Base-by-base conservation (phyloP, 2,888 invertebrate genomes). In the Leptinotarsa juncta region DNA sequence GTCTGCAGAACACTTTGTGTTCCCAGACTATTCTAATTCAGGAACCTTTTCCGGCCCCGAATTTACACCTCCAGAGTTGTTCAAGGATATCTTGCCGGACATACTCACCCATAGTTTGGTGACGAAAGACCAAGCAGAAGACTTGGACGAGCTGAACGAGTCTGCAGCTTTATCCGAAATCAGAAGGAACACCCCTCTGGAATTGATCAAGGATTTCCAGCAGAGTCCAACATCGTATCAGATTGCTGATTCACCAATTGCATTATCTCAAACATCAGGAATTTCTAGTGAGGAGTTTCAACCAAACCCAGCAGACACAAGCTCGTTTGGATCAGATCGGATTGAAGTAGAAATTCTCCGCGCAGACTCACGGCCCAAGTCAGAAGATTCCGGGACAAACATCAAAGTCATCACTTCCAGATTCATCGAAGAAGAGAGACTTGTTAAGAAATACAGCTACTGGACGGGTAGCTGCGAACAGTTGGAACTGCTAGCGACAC, bases 381-480 rank as follows among this genome's bases (percentile, higher is more conserved):
- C 10, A 20, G 60, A 62, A 62, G 7, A 2, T 32, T 4, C 3
- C 10, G 16, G 7, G 16, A 26, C 32, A 42, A 62, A 62, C 18
- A 62, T n/a, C 14, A 32, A n/a, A n/a, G 5, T 32, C 26, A 42
- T 26, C 7, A 32, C 62, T 23, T 51, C 20, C 14, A n/a, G 50
- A 5, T 62, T 55, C 15, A 70, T 67, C 14, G 62, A 71, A 42
- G 70, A 71, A 65, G 67, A 67, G 20, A 67, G 60, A 14, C 70
- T 20, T 57, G 66, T 66, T 7, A 73, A 49, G 32, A 53, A 70
- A 55, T 66, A 18, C 18, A 65, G 51, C 49, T 70, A 70, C 50
- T 65, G 42, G n/a, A 73, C 70, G 16, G 55, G 42, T 42, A 42
- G 26, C 62, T n/a, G 32, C 7, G 49, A 70, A 42, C 18, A 71